Conservation (phyloP, 2,113 vertebrate genomes). For the Halichoerus grypus region DNA sequence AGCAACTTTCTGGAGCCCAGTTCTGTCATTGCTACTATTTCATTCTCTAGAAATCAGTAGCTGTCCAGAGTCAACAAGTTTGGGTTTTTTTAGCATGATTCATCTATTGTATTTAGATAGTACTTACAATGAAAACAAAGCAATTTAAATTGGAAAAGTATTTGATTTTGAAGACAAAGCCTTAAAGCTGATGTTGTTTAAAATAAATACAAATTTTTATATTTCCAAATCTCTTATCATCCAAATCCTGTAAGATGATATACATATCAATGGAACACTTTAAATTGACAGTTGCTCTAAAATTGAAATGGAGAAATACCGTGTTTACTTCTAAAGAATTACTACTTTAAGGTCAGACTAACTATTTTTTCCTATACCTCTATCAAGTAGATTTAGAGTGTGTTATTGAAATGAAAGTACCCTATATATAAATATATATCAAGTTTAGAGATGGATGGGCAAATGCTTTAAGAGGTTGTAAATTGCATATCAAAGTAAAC, state of each 20-base stretch:
- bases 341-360: not conserved
- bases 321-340: constrained; percentile 24
- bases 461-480: constrained; percentile 69
- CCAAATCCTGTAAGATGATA: not conserved
- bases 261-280: not conserved
- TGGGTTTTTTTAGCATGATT: not conserved
- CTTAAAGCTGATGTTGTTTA: constrained; percentile 6
- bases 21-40: not conserved
- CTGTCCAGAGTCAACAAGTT: not conserved
- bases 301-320: constrained; percentile 54
- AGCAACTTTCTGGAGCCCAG: not conserved
- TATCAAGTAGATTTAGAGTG: constrained; percentile 58
- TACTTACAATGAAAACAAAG: not conserved
- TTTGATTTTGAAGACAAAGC: constrained; percentile 7
- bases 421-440: not conserved
- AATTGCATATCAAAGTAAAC: constrained; percentile 63
- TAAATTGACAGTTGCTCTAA: constrained; percentile 37
- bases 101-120: not conserved
- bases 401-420: constrained; percentile 67
- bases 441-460: constrained; percentile 73
- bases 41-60: not conserved
- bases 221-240: constrained; percentile 10
- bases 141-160: not conserved
- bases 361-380: not conserved
- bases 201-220: not conserved